These are phyloP conservation scores for Athripsodes cinereus DNA, from an alignment of 2,888 invertebrate genomes.

Conservation along the genomic window DNA sequence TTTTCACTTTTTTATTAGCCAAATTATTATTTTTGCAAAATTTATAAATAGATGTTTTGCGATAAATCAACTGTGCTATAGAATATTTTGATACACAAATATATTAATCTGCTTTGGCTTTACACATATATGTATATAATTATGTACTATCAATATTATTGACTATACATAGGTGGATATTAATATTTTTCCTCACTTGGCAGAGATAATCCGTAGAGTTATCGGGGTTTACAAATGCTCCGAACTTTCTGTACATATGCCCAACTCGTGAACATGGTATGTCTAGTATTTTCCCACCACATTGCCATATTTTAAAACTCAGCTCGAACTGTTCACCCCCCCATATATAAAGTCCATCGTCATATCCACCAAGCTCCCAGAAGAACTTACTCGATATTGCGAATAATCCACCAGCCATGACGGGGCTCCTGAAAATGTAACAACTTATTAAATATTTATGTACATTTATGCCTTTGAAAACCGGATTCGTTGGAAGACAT, in stretches of 20 bases:
- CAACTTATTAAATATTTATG: too few species aligned
- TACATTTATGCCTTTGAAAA: too few species aligned
- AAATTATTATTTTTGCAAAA: too few species aligned
- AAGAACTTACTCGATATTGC: slow-evolving; percentile 90
- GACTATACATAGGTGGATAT: slow-evolving; percentile 42
- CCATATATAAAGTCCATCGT: slow-evolving; percentile 91
- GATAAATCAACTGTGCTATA: too few species aligned
- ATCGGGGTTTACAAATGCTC: slow-evolving; percentile 85
- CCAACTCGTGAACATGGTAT: slow-evolving; percentile 91
- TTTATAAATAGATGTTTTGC: too few species aligned
- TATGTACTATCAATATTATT: too few species aligned
- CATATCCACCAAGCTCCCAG: slow-evolving; percentile 94
- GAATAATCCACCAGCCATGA: slow-evolving; percentile 97
- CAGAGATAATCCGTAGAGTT: slow-evolving; percentile 29
- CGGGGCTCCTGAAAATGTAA: slow-evolving; percentile 69
- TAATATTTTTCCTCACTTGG: slow-evolving; percentile 29
- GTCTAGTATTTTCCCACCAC: slow-evolving; percentile 86
- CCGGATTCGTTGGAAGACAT: too few species aligned
- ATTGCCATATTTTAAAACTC: slow-evolving; percentile 96
- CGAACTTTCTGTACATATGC: slow-evolving; percentile 81
- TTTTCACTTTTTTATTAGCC: not conserved
- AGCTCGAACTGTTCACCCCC: slow-evolving; percentile 97
- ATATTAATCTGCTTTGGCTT: too few species aligned
- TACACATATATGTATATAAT: too few species aligned
- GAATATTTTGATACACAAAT: too few species aligned